These are phyloP conservation scores for Barbus barbus DNA, from an alignment of 2,113 vertebrate genomes.

Conservation along the genomic window DNA sequence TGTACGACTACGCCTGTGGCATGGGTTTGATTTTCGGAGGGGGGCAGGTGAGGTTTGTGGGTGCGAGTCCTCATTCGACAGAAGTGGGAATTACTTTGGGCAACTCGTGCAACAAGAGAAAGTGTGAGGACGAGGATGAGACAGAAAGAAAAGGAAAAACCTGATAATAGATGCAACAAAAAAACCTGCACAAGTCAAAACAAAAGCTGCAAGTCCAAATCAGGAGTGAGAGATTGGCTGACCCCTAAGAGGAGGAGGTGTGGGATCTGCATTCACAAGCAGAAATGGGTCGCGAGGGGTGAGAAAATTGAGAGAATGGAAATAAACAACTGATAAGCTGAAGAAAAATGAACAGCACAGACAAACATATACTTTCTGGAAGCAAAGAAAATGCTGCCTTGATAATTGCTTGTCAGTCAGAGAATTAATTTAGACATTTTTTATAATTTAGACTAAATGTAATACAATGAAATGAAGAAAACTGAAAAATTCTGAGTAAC, in stretches of 20 bases:
- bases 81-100: constrained; percentile 21
- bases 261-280: constrained; percentile 37
- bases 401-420: not conserved
- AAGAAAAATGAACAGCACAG: constrained; percentile 16
- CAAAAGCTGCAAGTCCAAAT: constrained; percentile 31
- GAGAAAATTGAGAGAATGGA: constrained; percentile 5
- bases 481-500: not conserved
- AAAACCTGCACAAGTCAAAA: constrained; percentile 31
- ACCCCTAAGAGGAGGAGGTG: constrained; percentile 15
- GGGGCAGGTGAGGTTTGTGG: constrained; percentile 16
- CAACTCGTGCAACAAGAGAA: constrained; percentile 6
- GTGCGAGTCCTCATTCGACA: not conserved
- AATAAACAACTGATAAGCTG: constrained; percentile 8
- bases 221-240: constrained; percentile 35
- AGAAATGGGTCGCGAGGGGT: constrained; percentile 20
- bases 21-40: not conserved
- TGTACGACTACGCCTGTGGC: not conserved
- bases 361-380: not conserved
- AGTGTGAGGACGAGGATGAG: not conserved
- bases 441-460: too few relatives aligned
- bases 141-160: constrained; percentile 15
- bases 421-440: not conserved
- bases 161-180: constrained; percentile 42
- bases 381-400: not conserved
- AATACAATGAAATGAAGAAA: not conserved